Conservation (phyloP, 2,888 invertebrate species). For the Calameuta idolon region DNA sequence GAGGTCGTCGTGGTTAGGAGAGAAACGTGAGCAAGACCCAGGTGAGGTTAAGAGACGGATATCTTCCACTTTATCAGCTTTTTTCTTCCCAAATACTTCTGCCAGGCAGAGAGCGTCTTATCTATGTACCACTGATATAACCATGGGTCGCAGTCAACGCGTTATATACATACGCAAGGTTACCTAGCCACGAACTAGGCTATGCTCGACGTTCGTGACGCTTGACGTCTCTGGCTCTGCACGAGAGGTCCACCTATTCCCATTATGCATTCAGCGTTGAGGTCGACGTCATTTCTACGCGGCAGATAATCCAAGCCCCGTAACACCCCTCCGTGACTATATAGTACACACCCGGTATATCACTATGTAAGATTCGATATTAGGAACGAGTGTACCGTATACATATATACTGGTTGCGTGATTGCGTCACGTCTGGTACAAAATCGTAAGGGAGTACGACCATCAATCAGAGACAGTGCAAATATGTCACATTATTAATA, state of each 20-base stretch:
- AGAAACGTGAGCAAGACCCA: too few relatives aligned
- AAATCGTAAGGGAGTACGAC: not conserved
- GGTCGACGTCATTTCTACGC: constrained; percentile 38
- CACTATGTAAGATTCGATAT: too few relatives aligned
- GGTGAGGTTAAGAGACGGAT: too few relatives aligned
- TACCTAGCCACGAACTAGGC: too few relatives aligned
- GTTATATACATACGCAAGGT: too few relatives aligned
- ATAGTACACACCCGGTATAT: too few relatives aligned
- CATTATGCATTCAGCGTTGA: constrained; percentile 46
- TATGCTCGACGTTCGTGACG: not conserved
- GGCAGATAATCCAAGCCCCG: constrained; percentile 18
- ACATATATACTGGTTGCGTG: not conserved
- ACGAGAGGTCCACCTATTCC: constrained; percentile 26
- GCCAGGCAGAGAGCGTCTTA: too few relatives aligned
- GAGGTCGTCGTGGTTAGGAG: too few relatives aligned
- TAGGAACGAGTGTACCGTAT: not conserved
- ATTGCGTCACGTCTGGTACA: not conserved
- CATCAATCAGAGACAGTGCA: not conserved
- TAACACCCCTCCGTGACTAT: not conserved
- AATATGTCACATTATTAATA: constrained; percentile 3
- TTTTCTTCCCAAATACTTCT: too few relatives aligned
- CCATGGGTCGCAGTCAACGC: too few relatives aligned
- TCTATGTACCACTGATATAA: too few relatives aligned
- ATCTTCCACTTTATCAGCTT: too few relatives aligned
- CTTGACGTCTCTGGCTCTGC: not conserved